A percentile compares a stretch with the other conserved stretches of the same genome.
phyloP scores from a whole-genome alignment of 2,797 vertebrate genomes.

The Xiphorhynchus erythropygius region DNA sequence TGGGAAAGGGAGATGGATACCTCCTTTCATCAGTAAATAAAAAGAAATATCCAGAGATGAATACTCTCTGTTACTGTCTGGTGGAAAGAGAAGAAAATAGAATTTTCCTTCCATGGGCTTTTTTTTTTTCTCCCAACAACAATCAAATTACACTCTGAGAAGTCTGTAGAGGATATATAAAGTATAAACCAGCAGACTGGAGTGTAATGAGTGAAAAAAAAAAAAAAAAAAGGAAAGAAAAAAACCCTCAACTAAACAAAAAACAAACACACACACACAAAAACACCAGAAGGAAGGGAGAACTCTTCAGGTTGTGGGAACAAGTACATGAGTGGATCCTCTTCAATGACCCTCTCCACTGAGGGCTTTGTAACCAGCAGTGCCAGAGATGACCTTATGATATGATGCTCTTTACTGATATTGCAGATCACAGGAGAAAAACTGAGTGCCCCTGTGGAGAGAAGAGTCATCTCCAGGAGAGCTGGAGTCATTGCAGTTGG shows the following conservation, averaged over 20 bases:
- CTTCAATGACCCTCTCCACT: not conserved
- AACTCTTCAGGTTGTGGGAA: not conserved
- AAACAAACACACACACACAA: not conserved
- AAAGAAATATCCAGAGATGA: not conserved
- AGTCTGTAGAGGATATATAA: not conserved
- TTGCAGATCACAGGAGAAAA: not conserved
- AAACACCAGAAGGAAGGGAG: not conserved
- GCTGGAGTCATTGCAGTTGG: not conserved
- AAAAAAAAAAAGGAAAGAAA: not conserved
- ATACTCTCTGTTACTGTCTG: not conserved
- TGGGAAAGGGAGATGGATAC: not conserved
- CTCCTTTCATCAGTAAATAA: not conserved
- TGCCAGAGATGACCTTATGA: not conserved
- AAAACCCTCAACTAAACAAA: no score
- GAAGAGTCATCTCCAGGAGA: not conserved
- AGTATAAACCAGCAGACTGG: not conserved
- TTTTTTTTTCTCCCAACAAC: not conserved
- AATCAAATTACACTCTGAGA: not conserved
- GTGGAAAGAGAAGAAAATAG: not conserved
- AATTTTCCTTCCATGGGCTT: not conserved
- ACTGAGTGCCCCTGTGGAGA: not conserved
- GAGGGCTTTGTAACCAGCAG: not conserved
- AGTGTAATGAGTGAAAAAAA: not conserved
- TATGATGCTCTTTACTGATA: not conserved
- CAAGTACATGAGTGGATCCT: not conserved